Conservation (phyloP, 1,140 invertebrate genomes). For the Cydia pomonella region DNA sequence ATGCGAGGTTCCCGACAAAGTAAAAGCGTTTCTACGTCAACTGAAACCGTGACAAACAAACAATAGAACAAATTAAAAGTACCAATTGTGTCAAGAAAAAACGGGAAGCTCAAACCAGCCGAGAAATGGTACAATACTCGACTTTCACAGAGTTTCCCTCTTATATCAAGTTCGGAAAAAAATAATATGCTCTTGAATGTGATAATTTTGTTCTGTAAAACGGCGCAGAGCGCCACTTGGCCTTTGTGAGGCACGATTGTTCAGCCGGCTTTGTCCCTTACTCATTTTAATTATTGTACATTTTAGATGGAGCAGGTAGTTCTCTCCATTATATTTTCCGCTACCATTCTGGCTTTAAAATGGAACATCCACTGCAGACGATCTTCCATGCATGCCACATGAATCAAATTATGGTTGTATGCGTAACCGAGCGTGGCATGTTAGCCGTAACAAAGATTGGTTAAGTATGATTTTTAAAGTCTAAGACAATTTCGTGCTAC, state of each 20-base stretch:
- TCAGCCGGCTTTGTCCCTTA: constrained; percentile 7
- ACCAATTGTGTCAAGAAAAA: constrained; percentile 7
- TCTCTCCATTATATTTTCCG: background rate
- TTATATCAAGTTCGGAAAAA: constrained; percentile 19
- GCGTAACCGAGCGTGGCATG: no score
- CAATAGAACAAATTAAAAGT: constrained; percentile 18
- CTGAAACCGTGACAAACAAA: constrained; percentile 18
- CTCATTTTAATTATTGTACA: constrained; percentile 21
- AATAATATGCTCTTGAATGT: constrained; percentile 19
- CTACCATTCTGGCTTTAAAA: background rate
- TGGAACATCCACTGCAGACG: background rate
- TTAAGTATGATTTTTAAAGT: no score
- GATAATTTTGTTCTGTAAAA: constrained; percentile 26
- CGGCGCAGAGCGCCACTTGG: constrained; percentile 7
- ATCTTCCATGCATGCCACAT: background rate
- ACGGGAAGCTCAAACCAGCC: background rate
- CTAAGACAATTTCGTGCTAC: no score
- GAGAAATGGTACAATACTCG: constrained; percentile 10
- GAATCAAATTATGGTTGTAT: no score
- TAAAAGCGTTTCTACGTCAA: constrained; percentile 1
- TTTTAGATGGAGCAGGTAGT: background rate
- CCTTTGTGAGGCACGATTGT: constrained; percentile 3
- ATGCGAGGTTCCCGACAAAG: constrained; percentile 2
- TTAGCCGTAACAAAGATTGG: no score
- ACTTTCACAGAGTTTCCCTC: constrained; percentile 12